A percentile compares a stretch with the other conserved stretches of the same genome.
phyloP scores from a whole-genome alignment of 1,140 invertebrate species.

The Caenorhabditis inopinata region DNA sequence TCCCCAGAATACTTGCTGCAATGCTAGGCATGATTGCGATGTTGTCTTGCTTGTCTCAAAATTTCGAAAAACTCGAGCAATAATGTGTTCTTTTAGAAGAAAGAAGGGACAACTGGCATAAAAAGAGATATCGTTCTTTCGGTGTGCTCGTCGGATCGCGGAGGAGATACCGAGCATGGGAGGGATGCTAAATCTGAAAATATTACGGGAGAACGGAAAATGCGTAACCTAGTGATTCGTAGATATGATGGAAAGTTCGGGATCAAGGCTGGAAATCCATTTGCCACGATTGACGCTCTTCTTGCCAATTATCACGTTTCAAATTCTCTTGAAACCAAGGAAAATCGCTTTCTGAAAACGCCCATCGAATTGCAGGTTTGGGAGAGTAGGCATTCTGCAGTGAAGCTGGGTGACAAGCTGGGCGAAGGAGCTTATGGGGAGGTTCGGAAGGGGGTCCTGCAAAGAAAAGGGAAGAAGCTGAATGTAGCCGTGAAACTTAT shows the following conservation, averaged over 20 bases:
- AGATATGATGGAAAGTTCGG: background rate
- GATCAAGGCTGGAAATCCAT: background rate
- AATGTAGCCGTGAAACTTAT: slow-evolving; percentile 1
- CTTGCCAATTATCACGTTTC: background rate
- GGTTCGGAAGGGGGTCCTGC: slow-evolving; percentile 2
- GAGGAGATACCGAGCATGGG: background rate
- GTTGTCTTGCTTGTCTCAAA: background rate
- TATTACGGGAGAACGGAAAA: background rate
- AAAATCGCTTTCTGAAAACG: background rate
- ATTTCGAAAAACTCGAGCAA: background rate
- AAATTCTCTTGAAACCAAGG: background rate
- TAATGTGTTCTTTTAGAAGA: background rate
- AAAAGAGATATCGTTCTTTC: background rate
- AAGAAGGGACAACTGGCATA: background rate
- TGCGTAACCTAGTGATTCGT: background rate
- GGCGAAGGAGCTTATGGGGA: slow-evolving; percentile 32
- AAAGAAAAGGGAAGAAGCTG: background rate
- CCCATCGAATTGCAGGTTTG: background rate
- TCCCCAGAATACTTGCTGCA: too few species aligned
- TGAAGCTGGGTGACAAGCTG: background rate
- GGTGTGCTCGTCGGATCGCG: background rate
- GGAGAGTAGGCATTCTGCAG: slow-evolving; percentile 1
- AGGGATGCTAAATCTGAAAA: background rate
- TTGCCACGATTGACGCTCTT: background rate
- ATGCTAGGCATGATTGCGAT: too few species aligned